Conservation (phyloP, 2,113 vertebrate species). For the Poeciliopsis prolifica region DNA sequence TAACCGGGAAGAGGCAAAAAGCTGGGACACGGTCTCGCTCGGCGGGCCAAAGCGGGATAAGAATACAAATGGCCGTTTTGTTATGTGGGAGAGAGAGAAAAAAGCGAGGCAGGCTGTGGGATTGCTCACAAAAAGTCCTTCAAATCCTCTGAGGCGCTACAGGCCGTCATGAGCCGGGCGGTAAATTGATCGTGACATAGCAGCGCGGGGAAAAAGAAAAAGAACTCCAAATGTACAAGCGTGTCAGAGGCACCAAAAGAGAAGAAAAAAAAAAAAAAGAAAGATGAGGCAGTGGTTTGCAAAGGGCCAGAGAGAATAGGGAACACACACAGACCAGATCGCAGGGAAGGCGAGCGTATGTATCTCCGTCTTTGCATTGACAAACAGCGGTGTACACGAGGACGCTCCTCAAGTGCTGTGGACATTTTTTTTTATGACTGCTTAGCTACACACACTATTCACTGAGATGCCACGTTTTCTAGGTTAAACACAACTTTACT, state of each 20-base stretch:
- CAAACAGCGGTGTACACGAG: neutral
- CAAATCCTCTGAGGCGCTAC: conserved; percentile 74
- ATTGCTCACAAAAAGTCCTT: conserved; percentile 75
- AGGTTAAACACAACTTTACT: conserved; percentile 60
- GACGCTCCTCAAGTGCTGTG: neutral
- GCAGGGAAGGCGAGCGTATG: conserved; percentile 44
- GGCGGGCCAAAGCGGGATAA: conserved; percentile 59
- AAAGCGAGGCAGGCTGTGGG: conserved; percentile 60
- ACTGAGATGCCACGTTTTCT: conserved; percentile 58
- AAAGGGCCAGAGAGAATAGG: conserved; percentile 49
- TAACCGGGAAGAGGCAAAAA: conserved; percentile 60
- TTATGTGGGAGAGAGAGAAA: conserved; percentile 61
- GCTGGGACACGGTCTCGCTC: conserved; percentile 56
- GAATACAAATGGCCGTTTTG: conserved; percentile 73
- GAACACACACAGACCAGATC: conserved; percentile 67
- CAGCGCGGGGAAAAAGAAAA: conserved; percentile 57
- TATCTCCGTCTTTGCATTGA: conserved; percentile 21
- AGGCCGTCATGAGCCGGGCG: conserved; percentile 76
- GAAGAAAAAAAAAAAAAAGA: conserved; percentile 15
- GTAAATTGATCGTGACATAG: conserved; percentile 79
- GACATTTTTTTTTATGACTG: conserved; percentile 11
- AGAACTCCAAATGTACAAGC: conserved; percentile 64
- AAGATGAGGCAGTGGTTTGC: conserved; percentile 61
- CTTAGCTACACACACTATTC: conserved; percentile 31
- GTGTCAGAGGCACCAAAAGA: conserved; percentile 61